A percentile compares a stretch with the other conserved stretches of the same genome.
These are phyloP conservation scores for Pyrrhia umbra DNA, from an alignment of 2,888 invertebrate genomes.

Conservation along the genomic window DNA sequence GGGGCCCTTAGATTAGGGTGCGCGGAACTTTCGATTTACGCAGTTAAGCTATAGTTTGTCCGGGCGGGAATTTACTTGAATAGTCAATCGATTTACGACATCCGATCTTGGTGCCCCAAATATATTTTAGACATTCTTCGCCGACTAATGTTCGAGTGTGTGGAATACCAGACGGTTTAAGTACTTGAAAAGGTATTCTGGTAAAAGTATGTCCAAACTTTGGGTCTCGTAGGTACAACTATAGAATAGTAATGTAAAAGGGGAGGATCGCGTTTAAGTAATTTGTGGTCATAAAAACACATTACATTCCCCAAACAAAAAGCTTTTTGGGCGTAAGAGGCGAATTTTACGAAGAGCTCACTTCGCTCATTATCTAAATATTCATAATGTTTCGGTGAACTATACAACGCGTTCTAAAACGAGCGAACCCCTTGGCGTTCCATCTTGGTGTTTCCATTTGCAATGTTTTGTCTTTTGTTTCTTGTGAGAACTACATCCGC, in stretches of 20 bases:
- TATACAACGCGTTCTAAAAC: conserved; percentile 54
- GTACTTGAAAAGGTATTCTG: conserved; percentile 42
- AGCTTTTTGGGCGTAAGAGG: conserved; percentile 59
- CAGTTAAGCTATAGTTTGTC: conserved; percentile 57
- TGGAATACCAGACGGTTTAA: conserved; percentile 52
- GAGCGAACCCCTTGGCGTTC: conserved; percentile 60
- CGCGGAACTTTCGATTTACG: conserved; percentile 59
- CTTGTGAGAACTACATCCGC: conserved; percentile 76
- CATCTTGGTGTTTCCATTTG: conserved; percentile 76
- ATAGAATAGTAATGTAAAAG: conserved; percentile 50
- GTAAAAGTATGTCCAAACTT: conserved; percentile 43
- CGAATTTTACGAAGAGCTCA: conserved; percentile 50
- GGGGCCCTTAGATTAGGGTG: conserved; percentile 61
- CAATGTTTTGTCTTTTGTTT: conserved; percentile 83
- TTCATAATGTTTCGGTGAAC: conserved; percentile 57
- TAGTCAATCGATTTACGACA: conserved; percentile 62
- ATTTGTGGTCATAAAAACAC: conserved; percentile 51
- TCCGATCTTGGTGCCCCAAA: conserved; percentile 60
- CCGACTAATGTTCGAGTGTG: conserved; percentile 23
- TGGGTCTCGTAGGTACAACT: conserved; percentile 34
- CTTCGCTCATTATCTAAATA: conserved; percentile 64
- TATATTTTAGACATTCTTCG: conserved; percentile 55
- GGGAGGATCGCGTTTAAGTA: conserved; percentile 22
- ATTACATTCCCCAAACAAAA: conserved; percentile 53
- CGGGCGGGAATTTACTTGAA: conserved; percentile 57